phyloP scores from a whole-genome alignment of 2,888 invertebrate genomes.

The Temnothorax ravouxi region DNA sequence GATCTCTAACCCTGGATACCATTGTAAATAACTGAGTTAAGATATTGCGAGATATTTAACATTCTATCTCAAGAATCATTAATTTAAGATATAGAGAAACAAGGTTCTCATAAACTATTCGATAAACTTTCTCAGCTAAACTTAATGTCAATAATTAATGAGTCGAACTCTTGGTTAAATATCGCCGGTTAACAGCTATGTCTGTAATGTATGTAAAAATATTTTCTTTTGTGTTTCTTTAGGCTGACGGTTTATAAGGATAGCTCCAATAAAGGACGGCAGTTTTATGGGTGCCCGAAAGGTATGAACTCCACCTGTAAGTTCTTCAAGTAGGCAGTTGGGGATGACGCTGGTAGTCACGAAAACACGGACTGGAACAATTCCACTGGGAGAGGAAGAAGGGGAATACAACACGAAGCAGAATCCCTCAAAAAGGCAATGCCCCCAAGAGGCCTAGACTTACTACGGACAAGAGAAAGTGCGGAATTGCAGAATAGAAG shows the following conservation, averaged over 20 bases:
- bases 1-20: slow-evolving; percentile 98
- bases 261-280: slow-evolving; percentile 94
- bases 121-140: not conserved
- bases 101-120: slow-evolving; percentile 94
- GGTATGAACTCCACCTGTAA: slow-evolving; percentile 87
- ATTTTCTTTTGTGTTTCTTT: slow-evolving; percentile 37
- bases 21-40: slow-evolving; percentile 89
- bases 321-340: slow-evolving; percentile 95
- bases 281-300: slow-evolving; percentile 93
- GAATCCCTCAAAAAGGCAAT: slow-evolving; percentile 61
- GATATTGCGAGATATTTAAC: not conserved
- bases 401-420: slow-evolving; percentile 69
- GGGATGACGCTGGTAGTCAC: slow-evolving; percentile 75
- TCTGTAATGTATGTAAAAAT: slow-evolving; percentile 2
- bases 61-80: slow-evolving; percentile 44
- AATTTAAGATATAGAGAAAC: slow-evolving; percentile 96
- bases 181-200: not conserved
- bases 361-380: slow-evolving; percentile 71
- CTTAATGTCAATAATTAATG: not conserved
- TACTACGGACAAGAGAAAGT: slow-evolving; percentile 88
- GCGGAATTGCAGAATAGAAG: slow-evolving; percentile 92
- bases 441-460: slow-evolving; percentile 65
- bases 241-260: slow-evolving; percentile 93
- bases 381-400: slow-evolving; percentile 25
- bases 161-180: not conserved